A percentile compares a stretch with the other conserved stretches of the same genome.
Conservation (phyloP, 2,113 vertebrate species). For the Heloderma charlesbogerti region DNA sequence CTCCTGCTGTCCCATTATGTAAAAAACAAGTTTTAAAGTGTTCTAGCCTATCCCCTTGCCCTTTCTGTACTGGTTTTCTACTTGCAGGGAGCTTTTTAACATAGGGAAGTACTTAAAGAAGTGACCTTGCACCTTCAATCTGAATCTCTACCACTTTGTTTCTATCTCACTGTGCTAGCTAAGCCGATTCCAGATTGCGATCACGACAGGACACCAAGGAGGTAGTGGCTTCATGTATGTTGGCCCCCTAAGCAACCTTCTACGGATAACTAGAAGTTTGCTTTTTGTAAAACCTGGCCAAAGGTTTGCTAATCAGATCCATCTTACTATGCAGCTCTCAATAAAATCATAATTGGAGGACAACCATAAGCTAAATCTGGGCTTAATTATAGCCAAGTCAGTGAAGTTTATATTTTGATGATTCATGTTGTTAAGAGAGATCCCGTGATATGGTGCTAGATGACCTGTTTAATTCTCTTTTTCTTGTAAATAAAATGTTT, state of each 20-base stretch:
- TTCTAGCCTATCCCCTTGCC: background rate
- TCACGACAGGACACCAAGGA: background rate
- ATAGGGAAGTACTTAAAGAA: background rate
- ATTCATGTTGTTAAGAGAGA: background rate
- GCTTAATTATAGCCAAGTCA: background rate
- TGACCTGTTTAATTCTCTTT: no score
- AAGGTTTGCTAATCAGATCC: background rate
- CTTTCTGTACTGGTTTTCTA: no score
- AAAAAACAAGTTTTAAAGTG: background rate
- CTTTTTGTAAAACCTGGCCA: background rate
- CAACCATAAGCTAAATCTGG: background rate
- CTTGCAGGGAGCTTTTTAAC: background rate
- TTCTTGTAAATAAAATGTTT: no score
- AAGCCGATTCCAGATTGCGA: background rate
- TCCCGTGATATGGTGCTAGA: background rate
- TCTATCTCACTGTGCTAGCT: background rate
- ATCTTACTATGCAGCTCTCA: background rate
- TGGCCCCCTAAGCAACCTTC: background rate
- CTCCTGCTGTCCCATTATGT: background rate
- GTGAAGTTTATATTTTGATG: background rate
- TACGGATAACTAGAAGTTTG: background rate
- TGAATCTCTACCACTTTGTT: background rate
- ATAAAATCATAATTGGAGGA: background rate
- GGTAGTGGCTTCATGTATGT: background rate
- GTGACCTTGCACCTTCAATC: background rate